Evolutionary conservation across 2,113 vertebrate species (phyloP), one percentile per base, ranked within the genome.

Genomic region (Cyprinodon brontotheroides): DNA sequence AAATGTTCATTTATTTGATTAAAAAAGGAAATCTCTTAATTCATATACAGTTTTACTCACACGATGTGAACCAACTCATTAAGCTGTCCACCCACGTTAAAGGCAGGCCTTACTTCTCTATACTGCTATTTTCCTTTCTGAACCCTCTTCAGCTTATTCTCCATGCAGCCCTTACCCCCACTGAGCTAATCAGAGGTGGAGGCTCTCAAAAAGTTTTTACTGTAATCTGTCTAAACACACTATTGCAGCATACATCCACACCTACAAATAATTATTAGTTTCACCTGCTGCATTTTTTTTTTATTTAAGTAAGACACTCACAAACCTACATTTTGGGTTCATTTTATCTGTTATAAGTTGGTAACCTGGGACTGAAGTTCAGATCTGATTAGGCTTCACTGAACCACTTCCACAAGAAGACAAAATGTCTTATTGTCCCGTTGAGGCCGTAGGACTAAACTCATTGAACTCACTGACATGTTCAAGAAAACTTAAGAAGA

Each of bases 161-260:
- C 74, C 64, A 61, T 67, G 61, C 62, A 77, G 77, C 47, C 61
- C 57, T 86, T 74, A 75, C 77, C 87, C 86, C 84, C 65, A 65
- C 85, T 67, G 89, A 82, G 91, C 84, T 90, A 89, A 90, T 89
- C 86, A 87, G 77, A 80, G 84, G 75, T 84, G 63, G 82, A 87
- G 50, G 72, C 64, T 60, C 60, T 77, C 80, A 65, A 69, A 74
- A 60, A 80, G 70, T 76, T 37, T 65, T 87, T 75, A 59, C 82
- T 85, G 41, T 73, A 80, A 86, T 87, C 78, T 86, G 61, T 83
- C 70, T 76, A 80, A 86, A 85, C 72, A 82, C 68, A 75, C 80
- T 78, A 61, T 61, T 47, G 5, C 72, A 41, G 36, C 75, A 74
- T 65, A 64, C 53, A 65, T 50, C 65, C 66, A 72, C 39, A 77